phyloP scores from a whole-genome alignment of 2,113 vertebrate species.

The Cathartes aura region DNA sequence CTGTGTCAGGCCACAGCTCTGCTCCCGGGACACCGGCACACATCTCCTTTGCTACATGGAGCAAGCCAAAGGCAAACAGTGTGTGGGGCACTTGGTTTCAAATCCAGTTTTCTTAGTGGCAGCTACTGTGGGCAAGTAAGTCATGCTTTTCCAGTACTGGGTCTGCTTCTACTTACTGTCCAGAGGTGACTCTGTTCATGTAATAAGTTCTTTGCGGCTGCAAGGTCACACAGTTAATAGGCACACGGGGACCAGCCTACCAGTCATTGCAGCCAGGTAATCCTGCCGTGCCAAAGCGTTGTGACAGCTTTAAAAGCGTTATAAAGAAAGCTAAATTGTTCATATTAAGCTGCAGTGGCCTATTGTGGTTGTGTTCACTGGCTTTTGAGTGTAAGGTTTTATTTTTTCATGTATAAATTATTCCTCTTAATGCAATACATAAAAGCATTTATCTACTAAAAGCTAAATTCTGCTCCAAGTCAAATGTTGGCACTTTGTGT shows the following conservation, averaged over 20 bases:
- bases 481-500: not conserved
- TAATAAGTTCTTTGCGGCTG: not conserved
- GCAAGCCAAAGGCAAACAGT: not conserved
- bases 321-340: not conserved
- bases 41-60: not conserved
- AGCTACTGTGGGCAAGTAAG: not conserved
- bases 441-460: not conserved
- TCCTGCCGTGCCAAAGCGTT: not conserved
- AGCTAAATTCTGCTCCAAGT: not conserved
- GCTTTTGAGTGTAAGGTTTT: not conserved
- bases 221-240: not conserved
- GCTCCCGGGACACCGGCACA: no score
- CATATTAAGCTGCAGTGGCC: not conserved
- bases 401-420: not conserved
- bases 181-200: not conserved
- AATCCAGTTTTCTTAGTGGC: not conserved
- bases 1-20: not conserved
- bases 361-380: not conserved
- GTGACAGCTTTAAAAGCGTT: not conserved
- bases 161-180: not conserved
- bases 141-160: accelerated
- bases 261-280: not conserved
- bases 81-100: not conserved
- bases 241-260: accelerated
- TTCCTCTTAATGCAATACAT: not conserved